Evolutionary conservation across 2,888 invertebrate species (phyloP), one percentile per base, ranked within the genome.

Genomic region (Melieria omissa): DNA sequence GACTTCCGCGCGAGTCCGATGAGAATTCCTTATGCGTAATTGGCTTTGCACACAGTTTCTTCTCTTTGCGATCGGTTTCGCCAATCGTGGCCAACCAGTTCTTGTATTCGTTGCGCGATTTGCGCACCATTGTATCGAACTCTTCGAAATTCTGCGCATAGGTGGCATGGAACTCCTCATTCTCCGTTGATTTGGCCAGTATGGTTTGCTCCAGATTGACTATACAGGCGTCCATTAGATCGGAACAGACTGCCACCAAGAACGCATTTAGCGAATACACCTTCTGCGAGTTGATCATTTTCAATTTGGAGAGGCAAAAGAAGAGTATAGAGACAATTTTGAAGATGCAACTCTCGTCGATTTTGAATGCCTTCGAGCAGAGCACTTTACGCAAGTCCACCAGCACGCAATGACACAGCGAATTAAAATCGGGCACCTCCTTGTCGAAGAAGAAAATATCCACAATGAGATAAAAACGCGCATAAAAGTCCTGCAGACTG

Each of bases 231-330:
- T 89, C 79, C 87, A 86, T 77, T 83, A 86, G 79, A 88, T 91
- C 84, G 89, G 92, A 76, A 92, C 87, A 91, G 76, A 96, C 89
- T 42, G 95, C 95, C 64, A 97, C 89, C 65, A 93, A 90, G 82
- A 97, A 95, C 45, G 96, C 96, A 81, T 94, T 92, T 68, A 93
- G 90, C 42, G 94, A 93, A 79, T 95, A 94, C 58, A 93, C 90
- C 84, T 94, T 93, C n/a, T 89, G 89, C n/a, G 94, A 93, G 83
- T 93, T 91, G 65, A 89, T 89, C 81, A 90, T 91, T 83, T 92
- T 91, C 71, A 95, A 88, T 86, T 94, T 94, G 45, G 92, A 90
- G 77, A 95, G 90, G 73, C 94, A 94, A 83, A 95, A 92, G 70
- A 97, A 89, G 79, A 94, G 92, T 80, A 96, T 94, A 66, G 93